Evolutionary conservation across 2,113 vertebrate species (phyloP).

Genomic region (Pardalotus punctatus): DNA sequence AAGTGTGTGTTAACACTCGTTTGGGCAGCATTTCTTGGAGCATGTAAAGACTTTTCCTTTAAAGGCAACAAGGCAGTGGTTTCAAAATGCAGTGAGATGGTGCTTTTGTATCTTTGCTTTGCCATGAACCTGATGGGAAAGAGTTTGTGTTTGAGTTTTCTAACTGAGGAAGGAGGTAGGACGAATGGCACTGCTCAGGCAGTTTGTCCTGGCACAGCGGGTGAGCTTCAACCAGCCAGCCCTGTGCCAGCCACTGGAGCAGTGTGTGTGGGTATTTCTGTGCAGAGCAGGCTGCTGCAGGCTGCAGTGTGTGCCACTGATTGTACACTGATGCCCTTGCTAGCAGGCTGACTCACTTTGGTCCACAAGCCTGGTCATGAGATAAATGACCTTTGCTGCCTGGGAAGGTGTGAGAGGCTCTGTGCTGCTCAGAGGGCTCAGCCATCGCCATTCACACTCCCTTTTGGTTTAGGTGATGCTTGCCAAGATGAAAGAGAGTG

Average conservation of each 20-base stretch:
- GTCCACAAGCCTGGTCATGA: not conserved
- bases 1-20: not conserved
- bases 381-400: not conserved
- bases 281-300: not conserved
- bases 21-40: not conserved
- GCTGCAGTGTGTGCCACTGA: not conserved
- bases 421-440: not conserved
- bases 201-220: not conserved
- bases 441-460: not conserved
- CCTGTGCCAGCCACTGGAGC: not conserved
- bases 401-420: not conserved
- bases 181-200: not conserved
- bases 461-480: slow-evolving; percentile 87
- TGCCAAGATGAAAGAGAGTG: slow-evolving; percentile 81
- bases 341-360: not conserved
- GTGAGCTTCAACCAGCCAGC: not conserved
- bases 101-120: not conserved
- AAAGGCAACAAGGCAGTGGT: not conserved
- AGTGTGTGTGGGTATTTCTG: not conserved
- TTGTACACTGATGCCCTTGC: not conserved
- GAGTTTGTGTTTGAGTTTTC: not conserved
- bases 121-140: not conserved
- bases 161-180: not conserved
- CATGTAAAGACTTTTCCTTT: not conserved
- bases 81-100: not conserved